phyloP scores from a whole-genome alignment of 1,140 invertebrate species.

The Hypsibius dujardini region DNA sequence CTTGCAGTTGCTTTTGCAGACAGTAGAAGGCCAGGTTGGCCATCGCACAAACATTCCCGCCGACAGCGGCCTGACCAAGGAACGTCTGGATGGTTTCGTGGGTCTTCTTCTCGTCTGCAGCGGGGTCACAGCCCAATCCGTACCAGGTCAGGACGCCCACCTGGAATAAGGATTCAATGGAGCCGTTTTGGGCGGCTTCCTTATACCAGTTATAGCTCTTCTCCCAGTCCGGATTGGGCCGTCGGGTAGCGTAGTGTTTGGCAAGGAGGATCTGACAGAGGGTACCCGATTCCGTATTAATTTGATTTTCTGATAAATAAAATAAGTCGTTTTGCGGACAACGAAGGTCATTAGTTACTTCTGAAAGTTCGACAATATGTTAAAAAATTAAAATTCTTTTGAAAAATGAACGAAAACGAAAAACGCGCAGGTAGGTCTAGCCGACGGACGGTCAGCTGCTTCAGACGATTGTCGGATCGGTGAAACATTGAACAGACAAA shows the following conservation, averaged over 20 bases:
- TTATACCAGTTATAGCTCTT: neutral
- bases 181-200: constrained; percentile 14
- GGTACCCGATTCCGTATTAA: neutral
- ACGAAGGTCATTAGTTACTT: too few relatives aligned
- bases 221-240: constrained; percentile 7
- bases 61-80: neutral
- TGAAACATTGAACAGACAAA: constrained; percentile 5
- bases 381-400: too few relatives aligned
- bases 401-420: too few relatives aligned
- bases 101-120: neutral
- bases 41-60: constrained; percentile 15
- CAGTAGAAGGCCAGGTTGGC: neutral
- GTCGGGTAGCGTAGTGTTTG: constrained; percentile 1
- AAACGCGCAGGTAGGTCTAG: too few relatives aligned
- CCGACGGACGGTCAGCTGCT: neutral
- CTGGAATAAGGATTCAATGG: neutral
- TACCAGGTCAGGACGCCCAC: neutral
- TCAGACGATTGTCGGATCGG: neutral
- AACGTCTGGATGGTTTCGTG: neutral
- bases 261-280: constrained; percentile 6
- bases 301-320: neutral
- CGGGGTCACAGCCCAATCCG: neutral
- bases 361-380: too few relatives aligned
- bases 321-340: neutral
- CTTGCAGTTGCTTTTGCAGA: neutral